Evolutionary conservation across 2,888 invertebrate species (phyloP), one percentile per base, ranked within the genome.

Genomic region (Cheilosia grossa): DNA sequence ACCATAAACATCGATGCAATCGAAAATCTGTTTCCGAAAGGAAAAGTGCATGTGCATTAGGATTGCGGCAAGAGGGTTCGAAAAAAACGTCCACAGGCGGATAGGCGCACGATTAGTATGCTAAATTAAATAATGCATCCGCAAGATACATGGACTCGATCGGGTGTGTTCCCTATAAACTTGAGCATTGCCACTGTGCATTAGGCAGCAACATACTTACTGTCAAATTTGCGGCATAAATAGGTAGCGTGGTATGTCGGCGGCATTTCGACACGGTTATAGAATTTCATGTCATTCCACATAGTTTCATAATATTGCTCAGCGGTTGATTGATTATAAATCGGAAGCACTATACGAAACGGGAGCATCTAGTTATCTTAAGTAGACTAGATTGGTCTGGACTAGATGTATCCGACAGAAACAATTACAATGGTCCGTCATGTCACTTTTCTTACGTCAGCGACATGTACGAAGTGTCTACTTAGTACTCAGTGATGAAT

Each of bases 41-140:
- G 82, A 82, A 82, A 82, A 82, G 77, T 82, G 54, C 56, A 58
- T 21, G 17, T 17, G 54, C 58, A 58, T 40, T 58, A 19, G 21
- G 37, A 54, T 44, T 42, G 9, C 21, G 58, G 19, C 24, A 44
- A 37, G 37, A 19, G 17, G 33, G 4, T 42, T 63, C 69, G 53
- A 47, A 69, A 61, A 59, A 27, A 27, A 27, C 21, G 49, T 51
- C 75, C 56, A 64, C 44, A 58, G 13, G 33, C 42, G 24, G 64
- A 77, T 82, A 72, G 72, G 77, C 37, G 64, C 82, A 82, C 75
- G 77, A 82, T 82, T 77, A 72, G 63, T 64, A 53, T 70, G 69
- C 75, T 63, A 67, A 82, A 77, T 67, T 82, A 67, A 82, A 78
- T 78, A 78, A 78, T 82, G 51, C 73, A 78, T 78, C 67, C 27